Evolutionary conservation across 2,888 invertebrate genomes (phyloP), one percentile per base, ranked within the genome.

Genomic region (Bruchidius siliquastri): DNA sequence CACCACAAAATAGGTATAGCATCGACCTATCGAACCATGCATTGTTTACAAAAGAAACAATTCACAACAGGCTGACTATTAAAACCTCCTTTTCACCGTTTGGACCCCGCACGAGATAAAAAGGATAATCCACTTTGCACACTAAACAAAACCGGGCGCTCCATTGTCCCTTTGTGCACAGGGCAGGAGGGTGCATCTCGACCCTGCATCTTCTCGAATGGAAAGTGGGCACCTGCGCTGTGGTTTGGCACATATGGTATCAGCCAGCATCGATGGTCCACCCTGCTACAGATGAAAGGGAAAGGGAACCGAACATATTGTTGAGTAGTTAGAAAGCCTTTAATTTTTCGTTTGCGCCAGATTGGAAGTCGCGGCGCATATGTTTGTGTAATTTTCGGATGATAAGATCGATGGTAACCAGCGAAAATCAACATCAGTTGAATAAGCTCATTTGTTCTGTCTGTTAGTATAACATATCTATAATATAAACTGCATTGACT

Each of bases 311-410:
- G 80, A 82, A 78, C 84, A 84, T 85, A 85, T 85, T 84, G 84
- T 81, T 81, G 82, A 84, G 85, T 84, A 83, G 82, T 83, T 83
- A 83, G 80, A 77, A 21, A 74, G 20, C 71, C 73, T 74, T 76
- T 76, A 76, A 76, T 74, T 73, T 72, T 68, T 69, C 69, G 69
- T 71, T 68, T 21, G 68, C 21, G 10, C 21, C 68, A 68, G 68
- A 21, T 21, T 68, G 68, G 21, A 68, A 10, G 68, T 68, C 49
- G 49, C 18, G 13, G 49, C 49, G 49, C 49, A 49, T 49, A 49
- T 49, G 49, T 3, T 49, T 49, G 49, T 13, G 1, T 13, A 1
- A 13, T 49, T 49, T 13, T 49, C 6, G 6, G 49, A 13, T 49
- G 49, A 13, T 13, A 13, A 49, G 26, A 26, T 26, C 26, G 26